These are phyloP conservation scores for Thymelicus lineola DNA, from an alignment of 2,888 invertebrate genomes.

Conservation along the genomic window DNA sequence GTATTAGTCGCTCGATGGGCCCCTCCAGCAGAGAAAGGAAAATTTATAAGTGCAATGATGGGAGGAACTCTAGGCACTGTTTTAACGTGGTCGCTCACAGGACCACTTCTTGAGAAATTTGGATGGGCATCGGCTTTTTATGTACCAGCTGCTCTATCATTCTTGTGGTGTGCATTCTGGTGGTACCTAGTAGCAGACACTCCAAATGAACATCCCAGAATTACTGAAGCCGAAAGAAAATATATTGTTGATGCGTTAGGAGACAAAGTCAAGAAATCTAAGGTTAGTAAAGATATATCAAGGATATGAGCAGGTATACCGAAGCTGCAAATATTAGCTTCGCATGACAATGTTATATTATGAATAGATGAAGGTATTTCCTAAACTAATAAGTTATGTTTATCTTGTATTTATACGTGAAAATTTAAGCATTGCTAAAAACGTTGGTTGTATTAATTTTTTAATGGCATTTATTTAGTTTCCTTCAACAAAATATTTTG, in stretches of 20 bases:
- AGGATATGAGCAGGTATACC: not conserved
- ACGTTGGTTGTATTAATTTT: no score
- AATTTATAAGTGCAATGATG: slow-evolving; percentile 89
- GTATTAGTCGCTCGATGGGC: slow-evolving; percentile 89
- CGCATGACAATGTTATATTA: slow-evolving; percentile 29
- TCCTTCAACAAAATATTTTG: no score
- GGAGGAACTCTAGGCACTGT: slow-evolving; percentile 90
- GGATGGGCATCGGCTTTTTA: slow-evolving; percentile 90
- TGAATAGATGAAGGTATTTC: slow-evolving; percentile 37
- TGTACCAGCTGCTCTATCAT: slow-evolving; percentile 83
- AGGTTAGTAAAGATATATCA: slow-evolving; percentile 68
- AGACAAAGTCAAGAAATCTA: slow-evolving; percentile 81
- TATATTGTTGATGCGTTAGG: slow-evolving; percentile 87
- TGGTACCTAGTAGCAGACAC: slow-evolving; percentile 87
- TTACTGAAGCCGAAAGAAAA: slow-evolving; percentile 85
- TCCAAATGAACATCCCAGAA: slow-evolving; percentile 87
- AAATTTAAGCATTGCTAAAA: not conserved
- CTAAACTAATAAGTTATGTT: not conserved
- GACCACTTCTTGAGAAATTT: slow-evolving; percentile 85
- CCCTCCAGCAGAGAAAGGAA: slow-evolving; percentile 90
- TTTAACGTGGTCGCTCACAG: slow-evolving; percentile 88
- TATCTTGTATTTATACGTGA: not conserved
- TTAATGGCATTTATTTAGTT: no score
- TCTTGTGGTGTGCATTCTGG: slow-evolving; percentile 86
- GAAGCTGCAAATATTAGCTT: slow-evolving; percentile 29